Base-by-base conservation (phyloP, 2,797 vertebrate genomes). In the Philypnodon macrostomus region DNA sequence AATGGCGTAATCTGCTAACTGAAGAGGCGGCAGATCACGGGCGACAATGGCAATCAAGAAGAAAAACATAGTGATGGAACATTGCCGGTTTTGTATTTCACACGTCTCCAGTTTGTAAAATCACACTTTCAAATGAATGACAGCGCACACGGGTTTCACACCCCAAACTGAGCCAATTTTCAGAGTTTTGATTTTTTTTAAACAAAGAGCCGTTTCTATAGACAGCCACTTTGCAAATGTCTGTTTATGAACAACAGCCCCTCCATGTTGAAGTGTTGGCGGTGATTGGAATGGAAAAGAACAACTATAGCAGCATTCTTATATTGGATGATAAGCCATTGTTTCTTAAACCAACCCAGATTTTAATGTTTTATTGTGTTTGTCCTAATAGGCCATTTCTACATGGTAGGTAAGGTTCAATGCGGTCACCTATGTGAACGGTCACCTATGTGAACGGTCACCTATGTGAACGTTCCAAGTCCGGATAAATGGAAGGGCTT, bases 11-110 rank as follows among this genome's bases (percentile, higher is more conserved):
- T 53, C 29, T 38, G 31, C 40, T 55, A 21, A 14, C 14, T 48
- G 36, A 65, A 52, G 58, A 61, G 59, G 42, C 49, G 48, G 39
- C 9, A 7, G 34, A 46, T 46, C 11, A 2, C 35, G 24, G 42
- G 36, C 56, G 56, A 75, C 46, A 63, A 63, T 38, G 41, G 47
- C 31, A 52, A 57, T 58, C 36, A 67, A 58, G 42, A 47, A 52
- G 53, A 54, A 46, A 67, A 33, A 64, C 59, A 45, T 9, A 2
- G 2, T 4, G 6, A 6, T 42, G 39, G 26, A 36, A 37, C 29
- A 51, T 16, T 54, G 42, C 48, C 36, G 27, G 57, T 35, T 14
- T 15, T 0, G 31, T 6, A 47, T 68, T 58, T 49, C 47, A 18
- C 37, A 26, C 36, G n/a, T 33, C 8, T 33, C 10, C 18, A 47